Percentiles rank a stretch among this genome's conserved stretches.
These are phyloP conservation scores for Peromyscus polionotus DNA, from an alignment of 2,113 vertebrate genomes.

Conservation along the genomic window DNA sequence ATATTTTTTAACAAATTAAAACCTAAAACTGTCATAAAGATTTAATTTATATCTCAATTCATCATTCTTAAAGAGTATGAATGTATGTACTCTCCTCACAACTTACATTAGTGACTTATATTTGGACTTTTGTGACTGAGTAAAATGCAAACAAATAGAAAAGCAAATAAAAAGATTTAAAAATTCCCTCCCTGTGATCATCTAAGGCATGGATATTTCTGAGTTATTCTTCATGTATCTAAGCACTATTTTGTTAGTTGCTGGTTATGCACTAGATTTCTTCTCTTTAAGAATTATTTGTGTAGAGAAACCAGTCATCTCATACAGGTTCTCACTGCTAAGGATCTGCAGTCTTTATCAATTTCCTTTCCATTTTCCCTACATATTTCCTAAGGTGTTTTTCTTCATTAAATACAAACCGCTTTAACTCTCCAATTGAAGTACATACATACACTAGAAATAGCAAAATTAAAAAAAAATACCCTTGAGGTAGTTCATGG, in stretches of 20 bases:
- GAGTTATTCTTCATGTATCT: not conserved
- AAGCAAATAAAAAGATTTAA: not conserved
- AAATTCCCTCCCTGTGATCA: not conserved
- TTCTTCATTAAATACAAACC: not conserved
- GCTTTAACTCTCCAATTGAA: not conserved
- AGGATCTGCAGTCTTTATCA: not conserved
- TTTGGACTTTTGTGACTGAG: not conserved
- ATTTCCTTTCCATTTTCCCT: not conserved
- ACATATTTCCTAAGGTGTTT: not conserved
- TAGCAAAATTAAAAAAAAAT: not conserved
- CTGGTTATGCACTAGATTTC: not conserved
- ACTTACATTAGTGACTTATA: not conserved
- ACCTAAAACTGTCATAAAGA: not conserved
- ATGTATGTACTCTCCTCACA: not conserved
- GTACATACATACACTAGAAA: not conserved
- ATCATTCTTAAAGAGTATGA: not conserved
- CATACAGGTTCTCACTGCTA: not conserved
- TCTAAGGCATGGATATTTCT: not conserved
- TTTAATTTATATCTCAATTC: not conserved
- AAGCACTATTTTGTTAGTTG: not conserved
- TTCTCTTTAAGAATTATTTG: slow-evolving; percentile 15
- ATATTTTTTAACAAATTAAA: not conserved
- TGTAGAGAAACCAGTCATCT: not conserved
- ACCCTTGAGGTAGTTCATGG: not conserved
- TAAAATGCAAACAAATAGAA: slow-evolving; percentile 21